These are phyloP conservation scores for Mylabris phalerata DNA, from an alignment of 1,140 invertebrate genomes.

Conservation along the genomic window DNA sequence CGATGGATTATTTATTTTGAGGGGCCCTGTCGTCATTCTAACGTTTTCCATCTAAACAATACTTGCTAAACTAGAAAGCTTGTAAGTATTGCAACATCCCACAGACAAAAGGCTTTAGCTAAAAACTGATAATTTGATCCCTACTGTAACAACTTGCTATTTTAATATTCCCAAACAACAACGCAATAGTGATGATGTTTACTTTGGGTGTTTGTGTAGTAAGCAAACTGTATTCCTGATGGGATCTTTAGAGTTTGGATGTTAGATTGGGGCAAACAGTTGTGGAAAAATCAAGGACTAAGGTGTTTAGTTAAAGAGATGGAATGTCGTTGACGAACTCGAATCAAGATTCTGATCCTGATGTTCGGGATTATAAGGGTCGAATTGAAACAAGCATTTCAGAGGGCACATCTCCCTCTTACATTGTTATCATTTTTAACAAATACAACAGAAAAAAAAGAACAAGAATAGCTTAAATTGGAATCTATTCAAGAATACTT, in stretches of 20 bases:
- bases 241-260: constrained; percentile 1
- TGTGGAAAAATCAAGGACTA: too few species aligned
- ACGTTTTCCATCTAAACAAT: too few species aligned
- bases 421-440: constrained; percentile 13
- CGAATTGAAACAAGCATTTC: constrained; percentile 12
- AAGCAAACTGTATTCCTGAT: constrained; percentile 10
- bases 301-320: too few species aligned
- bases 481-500: too few species aligned
- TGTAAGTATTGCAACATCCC: too few species aligned
- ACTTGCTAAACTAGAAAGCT: too few species aligned
- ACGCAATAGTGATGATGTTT: constrained; percentile 22
- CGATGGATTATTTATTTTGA: too few species aligned
- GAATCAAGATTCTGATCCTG: constrained; percentile 15
- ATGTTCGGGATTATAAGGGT: constrained; percentile 13
- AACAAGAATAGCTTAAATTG: background rate
- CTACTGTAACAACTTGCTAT: too few species aligned
- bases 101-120: too few species aligned
- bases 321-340: constrained; percentile 10
- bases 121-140: too few species aligned
- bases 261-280: constrained; percentile 2
- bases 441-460: constrained; percentile 3
- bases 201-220: constrained; percentile 22
- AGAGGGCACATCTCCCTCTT: constrained; percentile 1
- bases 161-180: constrained; percentile 3
- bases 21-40: too few species aligned